Evolutionary conservation across 2,113 vertebrate genomes (phyloP).

Genomic region (Cottus gobio): DNA sequence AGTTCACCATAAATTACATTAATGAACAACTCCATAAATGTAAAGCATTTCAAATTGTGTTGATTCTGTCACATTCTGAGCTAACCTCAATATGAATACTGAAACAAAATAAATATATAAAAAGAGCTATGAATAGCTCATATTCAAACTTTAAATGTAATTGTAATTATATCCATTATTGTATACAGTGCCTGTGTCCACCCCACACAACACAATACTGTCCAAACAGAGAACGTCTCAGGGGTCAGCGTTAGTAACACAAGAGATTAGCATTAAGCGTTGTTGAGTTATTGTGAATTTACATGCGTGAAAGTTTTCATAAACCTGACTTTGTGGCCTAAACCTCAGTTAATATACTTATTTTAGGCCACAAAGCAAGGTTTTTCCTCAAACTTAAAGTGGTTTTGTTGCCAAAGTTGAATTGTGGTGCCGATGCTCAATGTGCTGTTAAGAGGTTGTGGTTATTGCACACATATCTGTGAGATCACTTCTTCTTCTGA

Average conservation of each 20-base stretch:
- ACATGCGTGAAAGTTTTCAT: neutral
- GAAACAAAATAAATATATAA: no score
- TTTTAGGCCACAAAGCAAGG: neutral
- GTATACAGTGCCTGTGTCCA: neutral
- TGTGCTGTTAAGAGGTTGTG: neutral
- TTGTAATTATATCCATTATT: neutral
- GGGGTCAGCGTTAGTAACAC: neutral
- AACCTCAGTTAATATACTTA: neutral
- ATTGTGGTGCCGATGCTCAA: neutral
- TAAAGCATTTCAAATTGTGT: neutral
- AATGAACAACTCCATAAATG: neutral
- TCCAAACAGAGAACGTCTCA: neutral
- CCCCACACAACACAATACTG: neutral
- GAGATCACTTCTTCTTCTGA: neutral
- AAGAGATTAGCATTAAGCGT: neutral
- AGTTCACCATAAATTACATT: neutral
- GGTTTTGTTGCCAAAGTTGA: neutral
- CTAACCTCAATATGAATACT: neutral
- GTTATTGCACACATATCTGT: neutral
- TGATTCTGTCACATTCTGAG: neutral
- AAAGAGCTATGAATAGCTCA: neutral
- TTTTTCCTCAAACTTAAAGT: neutral
- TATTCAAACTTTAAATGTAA: neutral
- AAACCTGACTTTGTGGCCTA: neutral
- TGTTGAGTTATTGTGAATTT: neutral